Base-by-base conservation (phyloP, 2,797 vertebrate genomes). In the Hyperoplus immaculatus region DNA sequence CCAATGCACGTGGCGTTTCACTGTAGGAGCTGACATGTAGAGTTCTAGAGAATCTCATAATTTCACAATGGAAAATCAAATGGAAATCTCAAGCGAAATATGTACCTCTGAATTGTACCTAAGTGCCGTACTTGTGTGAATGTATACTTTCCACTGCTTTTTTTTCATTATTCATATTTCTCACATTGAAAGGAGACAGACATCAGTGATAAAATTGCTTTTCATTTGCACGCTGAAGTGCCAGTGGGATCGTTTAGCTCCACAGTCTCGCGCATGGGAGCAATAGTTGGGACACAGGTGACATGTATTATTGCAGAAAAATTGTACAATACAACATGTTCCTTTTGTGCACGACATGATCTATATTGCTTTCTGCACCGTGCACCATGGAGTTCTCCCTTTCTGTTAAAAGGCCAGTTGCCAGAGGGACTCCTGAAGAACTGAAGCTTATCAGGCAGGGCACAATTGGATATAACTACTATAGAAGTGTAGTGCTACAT, bases 401-500 rank as follows among this genome's bases (percentile, higher is more conserved):
- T 16, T 57, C 9, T 67, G 18, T 50, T 41, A 71, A 54, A 36
- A 63, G 39, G 9, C 47, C 36, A 18, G 18, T 49, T 55, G 42
- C 42, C 68, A 42, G 60, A 70, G 39, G 14, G 12, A 38, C 62
- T 38, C 36, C 21, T n/a, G 38, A 58, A 72, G 15, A 69, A 72
- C 42, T 57, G 56, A 68, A 62, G 51, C n/a, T 47, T 21, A 76
- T 56, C 15, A 64, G 13, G n/a, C 1, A 6, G 29, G 1, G 16
- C 16, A 36, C 43, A 64, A 47, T 64, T 85, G 10, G 53, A 56
- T 61, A 72, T 58, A 69, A 69, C 60, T 58, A 53, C 18, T 13
- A 18, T 29, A 14, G 49, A 41, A 18, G 61, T 15, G 41, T n/a
- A 47, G 14, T 58, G 21, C 13, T 47, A 49, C 12, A 43, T 43